Base-by-base conservation (phyloP, 2,888 invertebrate species). In the Xanthorhoe spadicearia region DNA sequence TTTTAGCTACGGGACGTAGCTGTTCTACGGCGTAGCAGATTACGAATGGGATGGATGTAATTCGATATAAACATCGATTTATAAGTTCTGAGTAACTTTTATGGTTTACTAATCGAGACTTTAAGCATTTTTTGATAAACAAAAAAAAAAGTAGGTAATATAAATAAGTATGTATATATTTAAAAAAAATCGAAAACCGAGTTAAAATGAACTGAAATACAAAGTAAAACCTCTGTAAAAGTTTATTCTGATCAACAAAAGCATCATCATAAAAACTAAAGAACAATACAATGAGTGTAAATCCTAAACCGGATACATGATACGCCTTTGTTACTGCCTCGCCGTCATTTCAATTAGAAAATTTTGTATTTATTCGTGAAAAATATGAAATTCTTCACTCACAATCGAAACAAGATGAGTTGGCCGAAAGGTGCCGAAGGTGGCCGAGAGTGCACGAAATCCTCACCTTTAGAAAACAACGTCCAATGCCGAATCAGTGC, bases 401-500 rank as follows among this genome's bases (percentile, higher is more conserved):
- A 87, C 86, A 89, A 89, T 89, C 87, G 89, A 89, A 90, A 85
- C 82, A 84, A 87, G 90, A 90, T 89, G 89, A 87, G 83, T 80
- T 74, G 71, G 66, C 83, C 91, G 90, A 88, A 77, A 75, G 77
- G 69, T 69, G 73, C 86, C 92, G 91, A 90, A 75, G 73, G 72
- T 66, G 48, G 76, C 86, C 92, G 92, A 88, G 83, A 72, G 73
- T 74, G 75, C 74, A 81, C 90, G 92, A 89, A 81, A 81, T 87
- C 85, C 91, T 91, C 90, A 92, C 92, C 92, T 92, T 91, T 90
- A 79, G 83, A 89, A 87, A 87, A 87, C 84, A 85, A 81, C 86
- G 83, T 81, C 91, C 89, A 90, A 91, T 89, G 86, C 87, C 84
- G 91, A 91, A 87, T 88, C 91, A 93, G 92, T 92, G 88, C 83